Percentiles rank a stretch among this genome's conserved stretches.
phyloP scores from a whole-genome alignment of 1,140 invertebrate genomes.

The Trichomalopsis sarcophagae region DNA sequence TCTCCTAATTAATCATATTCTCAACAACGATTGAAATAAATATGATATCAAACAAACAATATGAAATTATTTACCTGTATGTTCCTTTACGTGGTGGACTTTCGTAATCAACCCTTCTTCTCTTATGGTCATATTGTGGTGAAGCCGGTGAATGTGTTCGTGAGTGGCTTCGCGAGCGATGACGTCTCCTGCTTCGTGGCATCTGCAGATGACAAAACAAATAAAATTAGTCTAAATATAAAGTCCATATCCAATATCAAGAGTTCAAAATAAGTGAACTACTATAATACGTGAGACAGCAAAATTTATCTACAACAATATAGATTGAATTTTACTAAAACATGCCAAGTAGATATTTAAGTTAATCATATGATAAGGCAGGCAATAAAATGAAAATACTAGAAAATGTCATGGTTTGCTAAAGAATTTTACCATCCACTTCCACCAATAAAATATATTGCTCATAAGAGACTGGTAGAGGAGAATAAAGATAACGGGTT shows the following conservation, averaged over 20 bases:
- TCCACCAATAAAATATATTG: conserved; percentile 28
- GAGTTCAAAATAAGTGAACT: neutral
- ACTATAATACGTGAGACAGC: neutral
- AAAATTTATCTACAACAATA: neutral
- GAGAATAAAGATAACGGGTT: conserved; percentile 1
- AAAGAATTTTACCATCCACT: neutral
- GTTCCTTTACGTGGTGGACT: conserved; percentile 76
- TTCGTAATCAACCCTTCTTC: conserved; percentile 76
- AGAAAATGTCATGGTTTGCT: neutral
- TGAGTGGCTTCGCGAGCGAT: conserved; percentile 82
- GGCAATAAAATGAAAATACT: conserved; percentile 14
- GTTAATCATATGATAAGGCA: neutral
- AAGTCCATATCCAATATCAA: neutral
- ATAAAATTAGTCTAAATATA: conserved; percentile 11
- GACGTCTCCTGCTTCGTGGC: conserved; percentile 86
- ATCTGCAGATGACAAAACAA: conserved; percentile 77
- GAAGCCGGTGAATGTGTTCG: conserved; percentile 74
- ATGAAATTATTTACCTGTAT: conserved; percentile 70
- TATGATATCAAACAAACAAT: conserved; percentile 19
- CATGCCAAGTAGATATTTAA: neutral
- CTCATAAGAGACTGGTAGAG: neutral
- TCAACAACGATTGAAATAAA: neutral
- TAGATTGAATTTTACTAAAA: neutral
- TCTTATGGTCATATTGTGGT: conserved; percentile 76
- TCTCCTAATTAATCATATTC: neutral